Evolutionary conservation across 2,797 vertebrate genomes (phyloP).

Genomic region (Urocyon cinereoargenteus): DNA sequence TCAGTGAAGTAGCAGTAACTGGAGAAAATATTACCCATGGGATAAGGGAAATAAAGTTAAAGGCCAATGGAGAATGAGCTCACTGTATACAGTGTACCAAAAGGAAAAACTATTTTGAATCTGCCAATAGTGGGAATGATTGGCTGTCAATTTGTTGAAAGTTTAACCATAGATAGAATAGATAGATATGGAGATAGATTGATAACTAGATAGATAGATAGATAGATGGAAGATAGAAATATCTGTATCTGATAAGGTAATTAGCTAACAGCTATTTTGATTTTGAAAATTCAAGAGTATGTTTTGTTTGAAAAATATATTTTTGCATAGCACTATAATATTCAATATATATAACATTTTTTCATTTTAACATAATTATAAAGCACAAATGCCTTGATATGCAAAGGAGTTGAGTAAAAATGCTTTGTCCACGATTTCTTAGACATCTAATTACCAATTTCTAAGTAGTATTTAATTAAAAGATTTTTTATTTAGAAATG

Average conservation of each 20-base stretch:
- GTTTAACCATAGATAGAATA: background rate
- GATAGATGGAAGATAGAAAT: background rate
- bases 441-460: background rate
- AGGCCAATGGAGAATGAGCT: background rate
- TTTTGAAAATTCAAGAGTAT: background rate
- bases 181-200: background rate
- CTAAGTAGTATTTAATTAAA: background rate
- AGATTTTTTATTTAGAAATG: background rate
- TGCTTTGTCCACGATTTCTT: background rate
- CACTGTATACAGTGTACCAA: background rate
- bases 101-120: background rate
- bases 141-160: background rate
- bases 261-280: background rate
- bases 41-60: constrained; percentile 48
- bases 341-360: background rate
- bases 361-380: background rate
- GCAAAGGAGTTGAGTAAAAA: background rate
- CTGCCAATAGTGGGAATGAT: background rate
- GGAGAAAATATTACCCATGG: constrained; percentile 37
- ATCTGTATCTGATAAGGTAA: background rate
- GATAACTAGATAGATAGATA: background rate
- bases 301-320: background rate
- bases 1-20: background rate
- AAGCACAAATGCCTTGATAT: background rate
- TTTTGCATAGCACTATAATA: background rate